A percentile compares a stretch with the other conserved stretches of the same genome.
phyloP scores from a whole-genome alignment of 2,888 invertebrate genomes.

The Drosophila kanekoi region DNA sequence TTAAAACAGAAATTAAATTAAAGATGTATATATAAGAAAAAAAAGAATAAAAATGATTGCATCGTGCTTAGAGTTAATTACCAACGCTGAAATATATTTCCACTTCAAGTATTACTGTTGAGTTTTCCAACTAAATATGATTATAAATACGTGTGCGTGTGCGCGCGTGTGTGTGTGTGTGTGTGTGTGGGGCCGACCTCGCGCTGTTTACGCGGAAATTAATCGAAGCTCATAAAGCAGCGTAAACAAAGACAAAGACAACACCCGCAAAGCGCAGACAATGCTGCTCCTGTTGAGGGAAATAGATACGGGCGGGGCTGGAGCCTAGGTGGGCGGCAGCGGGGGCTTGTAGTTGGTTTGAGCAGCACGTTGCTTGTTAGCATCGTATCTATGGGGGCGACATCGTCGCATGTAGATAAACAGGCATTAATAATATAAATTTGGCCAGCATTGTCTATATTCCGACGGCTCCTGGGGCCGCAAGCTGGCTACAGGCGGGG shows the following conservation, averaged over 20 bases:
- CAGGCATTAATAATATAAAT: conserved; percentile 74
- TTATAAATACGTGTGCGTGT: background rate
- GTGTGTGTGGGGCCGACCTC: conserved; percentile 25
- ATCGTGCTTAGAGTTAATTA: background rate
- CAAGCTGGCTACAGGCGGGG: background rate
- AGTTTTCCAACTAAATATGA: background rate
- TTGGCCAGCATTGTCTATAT: conserved; percentile 50
- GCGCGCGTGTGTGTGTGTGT: background rate
- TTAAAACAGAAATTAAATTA: too few species aligned
- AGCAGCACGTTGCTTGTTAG: conserved; percentile 17
- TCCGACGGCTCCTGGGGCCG: conserved; percentile 14
- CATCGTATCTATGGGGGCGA: conserved; percentile 37
- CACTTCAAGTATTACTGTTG: conserved; percentile 6
- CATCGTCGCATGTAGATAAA: conserved; percentile 72
- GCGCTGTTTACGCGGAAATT: conserved; percentile 69
- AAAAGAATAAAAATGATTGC: too few species aligned
- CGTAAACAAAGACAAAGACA: conserved; percentile 50
- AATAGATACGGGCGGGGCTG: background rate
- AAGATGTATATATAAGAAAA: too few species aligned
- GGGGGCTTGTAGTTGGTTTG: conserved; percentile 2
- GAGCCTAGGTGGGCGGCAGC: background rate
- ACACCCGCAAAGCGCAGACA: conserved; percentile 14
- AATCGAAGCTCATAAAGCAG: conserved; percentile 76
- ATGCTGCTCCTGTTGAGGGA: conserved; percentile 11
- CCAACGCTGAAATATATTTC: background rate